Evolutionary conservation across 1,140 invertebrate genomes (phyloP).

Genomic region (Armadillidium nasatum): DNA sequence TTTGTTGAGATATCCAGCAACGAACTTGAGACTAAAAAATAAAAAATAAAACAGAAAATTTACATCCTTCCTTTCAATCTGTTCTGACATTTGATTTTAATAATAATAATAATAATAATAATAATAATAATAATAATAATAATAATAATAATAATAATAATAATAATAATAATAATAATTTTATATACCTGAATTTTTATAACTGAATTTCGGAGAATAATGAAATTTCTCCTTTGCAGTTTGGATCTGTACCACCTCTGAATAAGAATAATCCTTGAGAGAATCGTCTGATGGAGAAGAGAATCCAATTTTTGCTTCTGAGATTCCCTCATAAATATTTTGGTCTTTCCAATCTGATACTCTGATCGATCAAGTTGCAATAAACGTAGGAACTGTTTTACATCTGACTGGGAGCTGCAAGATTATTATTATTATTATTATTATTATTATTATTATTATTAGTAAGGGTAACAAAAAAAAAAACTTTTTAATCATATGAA

Average conservation of each 20-base stretch:
- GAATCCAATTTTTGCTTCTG: constrained; percentile 89
- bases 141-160: too few species aligned
- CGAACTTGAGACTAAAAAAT: constrained; percentile 61
- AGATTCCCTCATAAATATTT: constrained; percentile 89
- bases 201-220: constrained; percentile 66
- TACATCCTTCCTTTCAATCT: constrained; percentile 21
- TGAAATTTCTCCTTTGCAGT: constrained; percentile 70
- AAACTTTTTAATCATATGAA: too few species aligned
- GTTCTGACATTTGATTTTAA: not conserved
- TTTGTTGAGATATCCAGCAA: constrained; percentile 55
- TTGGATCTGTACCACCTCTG: constrained; percentile 86
- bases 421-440: too few species aligned
- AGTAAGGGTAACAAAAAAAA: not conserved
- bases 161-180: too few species aligned
- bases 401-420: constrained; percentile 67
- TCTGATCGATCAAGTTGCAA: constrained; percentile 79
- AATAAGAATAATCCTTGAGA: constrained; percentile 82
- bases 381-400: constrained; percentile 70
- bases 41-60: constrained; percentile 32
- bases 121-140: too few species aligned
- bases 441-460: too few species aligned
- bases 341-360: constrained; percentile 84
- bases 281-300: constrained; percentile 85
- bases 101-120: too few species aligned
- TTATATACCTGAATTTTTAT: constrained; percentile 65